Percentiles rank a stretch among this genome's conserved stretches.
These are phyloP conservation scores for Cyclura pinguis DNA, from an alignment of 2,797 vertebrate genomes.

Conservation along the genomic window DNA sequence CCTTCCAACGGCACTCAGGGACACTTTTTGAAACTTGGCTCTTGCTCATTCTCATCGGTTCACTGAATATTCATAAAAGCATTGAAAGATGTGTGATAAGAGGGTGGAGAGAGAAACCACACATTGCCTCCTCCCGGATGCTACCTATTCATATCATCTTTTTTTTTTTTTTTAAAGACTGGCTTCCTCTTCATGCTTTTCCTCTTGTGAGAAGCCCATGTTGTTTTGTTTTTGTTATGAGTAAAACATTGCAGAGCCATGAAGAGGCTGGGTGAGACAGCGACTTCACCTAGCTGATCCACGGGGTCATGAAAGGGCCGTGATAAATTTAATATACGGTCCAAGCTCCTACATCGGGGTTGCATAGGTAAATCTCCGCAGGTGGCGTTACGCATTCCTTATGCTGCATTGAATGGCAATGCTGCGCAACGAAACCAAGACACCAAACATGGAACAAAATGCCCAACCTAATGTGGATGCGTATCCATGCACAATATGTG, in stretches of 20 bases:
- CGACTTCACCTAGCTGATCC: background rate
- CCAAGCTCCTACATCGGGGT: too few relatives aligned
- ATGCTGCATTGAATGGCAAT: too few relatives aligned
- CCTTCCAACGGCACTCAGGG: background rate
- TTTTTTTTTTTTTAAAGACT: background rate
- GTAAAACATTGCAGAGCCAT: background rate
- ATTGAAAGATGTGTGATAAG: background rate
- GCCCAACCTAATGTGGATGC: too few relatives aligned
- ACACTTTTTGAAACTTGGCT: background rate
- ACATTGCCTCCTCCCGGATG: background rate
- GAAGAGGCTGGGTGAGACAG: background rate
- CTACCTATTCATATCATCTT: background rate
- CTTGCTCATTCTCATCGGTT: background rate
- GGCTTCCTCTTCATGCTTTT: background rate
- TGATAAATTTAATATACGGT: background rate
- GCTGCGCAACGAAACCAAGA: too few relatives aligned
- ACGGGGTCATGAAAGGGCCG: background rate
- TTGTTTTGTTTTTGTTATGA: background rate
- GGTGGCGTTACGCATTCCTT: too few relatives aligned
- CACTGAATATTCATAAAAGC: slow-evolving; percentile 17
- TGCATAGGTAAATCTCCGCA: too few relatives aligned
- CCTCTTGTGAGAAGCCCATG: background rate
- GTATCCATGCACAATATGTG: too few relatives aligned
- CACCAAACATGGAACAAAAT: too few relatives aligned
- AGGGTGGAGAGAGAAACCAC: background rate